Conservation (phyloP, 1,140 invertebrate genomes). For the Anastrepha ludens region DNA sequence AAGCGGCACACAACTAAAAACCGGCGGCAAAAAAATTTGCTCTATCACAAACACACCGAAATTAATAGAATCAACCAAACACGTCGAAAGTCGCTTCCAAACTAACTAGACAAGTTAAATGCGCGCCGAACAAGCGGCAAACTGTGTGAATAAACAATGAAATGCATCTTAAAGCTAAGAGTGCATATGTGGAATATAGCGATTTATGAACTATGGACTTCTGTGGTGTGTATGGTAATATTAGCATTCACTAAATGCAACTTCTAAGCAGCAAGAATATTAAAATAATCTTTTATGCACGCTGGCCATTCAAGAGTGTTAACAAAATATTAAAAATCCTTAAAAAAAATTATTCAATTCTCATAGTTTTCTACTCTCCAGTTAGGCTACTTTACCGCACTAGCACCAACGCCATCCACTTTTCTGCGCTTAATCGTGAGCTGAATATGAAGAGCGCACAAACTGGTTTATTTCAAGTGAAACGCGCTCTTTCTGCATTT, state of each 20-base stretch:
- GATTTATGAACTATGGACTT: neutral
- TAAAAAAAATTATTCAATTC: neutral
- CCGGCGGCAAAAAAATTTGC: slow-evolving; percentile 25
- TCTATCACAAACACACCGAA: neutral
- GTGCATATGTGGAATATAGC: neutral
- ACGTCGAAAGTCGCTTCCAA: slow-evolving; percentile 7
- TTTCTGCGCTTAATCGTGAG: neutral
- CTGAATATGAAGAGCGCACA: slow-evolving; percentile 26
- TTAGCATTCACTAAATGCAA: neutral
- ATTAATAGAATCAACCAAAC: neutral
- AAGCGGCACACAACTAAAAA: neutral
- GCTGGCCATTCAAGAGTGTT: too few relatives aligned
- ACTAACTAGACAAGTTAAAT: slow-evolving; percentile 39
- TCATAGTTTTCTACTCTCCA: neutral
- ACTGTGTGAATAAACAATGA: neutral
- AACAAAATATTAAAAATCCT: too few relatives aligned
- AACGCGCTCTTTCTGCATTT: neutral
- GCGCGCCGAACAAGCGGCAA: slow-evolving; percentile 15
- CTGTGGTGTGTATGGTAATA: neutral
- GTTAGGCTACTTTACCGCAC: neutral
- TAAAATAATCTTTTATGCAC: too few relatives aligned
- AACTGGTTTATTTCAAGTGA: neutral
- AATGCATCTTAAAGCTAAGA: too few relatives aligned
- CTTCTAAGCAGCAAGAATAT: neutral
- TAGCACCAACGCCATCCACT: neutral